Evolutionary conservation across 2,113 vertebrate species (phyloP).

Genomic region (Dasypus novemcinctus): DNA sequence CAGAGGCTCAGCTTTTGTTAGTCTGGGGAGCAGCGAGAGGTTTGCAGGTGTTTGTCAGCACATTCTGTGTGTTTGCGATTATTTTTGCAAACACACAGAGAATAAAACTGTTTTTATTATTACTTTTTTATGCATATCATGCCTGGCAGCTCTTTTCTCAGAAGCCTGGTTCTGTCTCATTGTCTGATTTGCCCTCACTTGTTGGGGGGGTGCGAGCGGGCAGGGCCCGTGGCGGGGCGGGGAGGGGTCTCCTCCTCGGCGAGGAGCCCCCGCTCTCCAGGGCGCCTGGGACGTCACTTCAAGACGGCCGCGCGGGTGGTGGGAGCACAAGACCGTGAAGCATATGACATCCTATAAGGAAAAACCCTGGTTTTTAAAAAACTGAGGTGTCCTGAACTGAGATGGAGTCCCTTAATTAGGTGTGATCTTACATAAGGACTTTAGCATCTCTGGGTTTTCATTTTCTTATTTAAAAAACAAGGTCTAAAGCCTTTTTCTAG

Average conservation of each 20-base stretch:
- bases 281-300: neutral
- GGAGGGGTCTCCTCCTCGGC: too few relatives aligned
- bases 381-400: neutral
- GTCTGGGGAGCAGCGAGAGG: too few relatives aligned
- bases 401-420: rapidly evolving
- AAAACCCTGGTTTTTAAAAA: neutral
- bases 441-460: neutral
- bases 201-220: neutral
- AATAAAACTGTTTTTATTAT: too few relatives aligned
- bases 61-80: neutral
- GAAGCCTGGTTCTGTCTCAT: neutral
- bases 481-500: too few relatives aligned
- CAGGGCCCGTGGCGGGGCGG: too few relatives aligned
- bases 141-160: too few relatives aligned
- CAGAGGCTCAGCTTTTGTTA: rapidly evolving
- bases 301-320: neutral
- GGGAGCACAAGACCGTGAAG: neutral
- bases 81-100: too few relatives aligned
- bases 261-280: too few relatives aligned
- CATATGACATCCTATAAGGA: neutral
- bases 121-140: too few relatives aligned
- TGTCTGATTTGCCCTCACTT: neutral
- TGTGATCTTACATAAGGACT: neutral
- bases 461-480: neutral
- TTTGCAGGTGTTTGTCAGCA: rapidly evolving